These are phyloP conservation scores for Dynastes hyllus DNA, from an alignment of 2,888 invertebrate species.

Conservation along the genomic window DNA sequence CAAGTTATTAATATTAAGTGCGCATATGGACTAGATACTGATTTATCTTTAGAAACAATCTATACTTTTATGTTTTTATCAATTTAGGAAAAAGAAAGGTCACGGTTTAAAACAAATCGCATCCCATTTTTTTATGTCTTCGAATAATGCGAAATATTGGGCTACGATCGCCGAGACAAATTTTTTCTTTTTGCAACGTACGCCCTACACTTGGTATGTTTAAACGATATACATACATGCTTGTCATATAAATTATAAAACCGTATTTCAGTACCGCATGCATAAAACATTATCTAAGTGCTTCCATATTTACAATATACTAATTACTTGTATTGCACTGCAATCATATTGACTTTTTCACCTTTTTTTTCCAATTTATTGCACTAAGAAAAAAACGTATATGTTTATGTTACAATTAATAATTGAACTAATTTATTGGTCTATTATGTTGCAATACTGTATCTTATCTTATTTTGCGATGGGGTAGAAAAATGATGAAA, in stretches of 20 bases:
- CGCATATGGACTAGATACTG: too few species aligned
- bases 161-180: too few species aligned
- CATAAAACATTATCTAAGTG: conserved; percentile 5
- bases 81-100: too few species aligned
- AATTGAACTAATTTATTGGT: not conserved
- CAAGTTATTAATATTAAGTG: too few species aligned
- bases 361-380: not conserved
- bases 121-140: too few species aligned
- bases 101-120: too few species aligned
- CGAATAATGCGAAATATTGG: too few species aligned
- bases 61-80: too few species aligned
- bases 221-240: not conserved
- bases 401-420: not conserved
- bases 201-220: not conserved
- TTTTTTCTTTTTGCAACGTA: not conserved
- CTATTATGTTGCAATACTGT: not conserved
- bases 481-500: conserved; percentile 29
- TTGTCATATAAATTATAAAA: not conserved
- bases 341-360: conserved; percentile 2
- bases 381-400: not conserved
- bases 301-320: conserved; percentile 15
- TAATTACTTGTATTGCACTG: conserved; percentile 23
- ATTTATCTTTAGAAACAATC: too few species aligned
- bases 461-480: not conserved
- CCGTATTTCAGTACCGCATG: conserved; percentile 5